Evolutionary conservation across 2,797 vertebrate species (phyloP), one percentile per base, ranked within the genome.

Genomic region (Macroramphosus scolopax): DNA sequence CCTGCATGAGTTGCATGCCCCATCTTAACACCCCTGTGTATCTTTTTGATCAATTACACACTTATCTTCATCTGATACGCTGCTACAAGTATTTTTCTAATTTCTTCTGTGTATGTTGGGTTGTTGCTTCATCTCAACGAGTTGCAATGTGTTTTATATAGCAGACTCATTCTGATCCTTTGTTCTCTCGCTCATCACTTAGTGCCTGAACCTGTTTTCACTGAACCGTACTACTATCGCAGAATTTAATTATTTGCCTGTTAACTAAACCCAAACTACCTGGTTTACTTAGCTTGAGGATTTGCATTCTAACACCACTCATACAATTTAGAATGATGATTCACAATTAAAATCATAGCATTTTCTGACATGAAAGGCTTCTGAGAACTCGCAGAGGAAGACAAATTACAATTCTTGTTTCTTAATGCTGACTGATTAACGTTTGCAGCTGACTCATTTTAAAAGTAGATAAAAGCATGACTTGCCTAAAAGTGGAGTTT

Each of bases 1-100:
- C 65, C 56, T 71, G 79, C 77, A 82, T 76, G 70, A 48, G 11
- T 62, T 18, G 50, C 74, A 63, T 66, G 77, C 38, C 54, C 60
- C 35, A 9, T 54, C 35, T 50, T 58, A 28, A 56, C 40, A 11
- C 51, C 52, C 38, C 35, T 59, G 41, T 45, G 12, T 65, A 63
- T 58, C 12, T 44, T 41, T 18, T 36, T 15, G 26, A 11, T 31
- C 15, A 25, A 35, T 44, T 37, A 17, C 46, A 63, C 20, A 35
- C 34, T 44, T 52, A 40, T 32, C 43, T 43, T 11, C 49, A 54
- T 53, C 15, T 51, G 36, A 58, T 32, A 30, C 47, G 26, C 65
- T 36, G 26, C 41, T 57, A 13, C 8, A 16, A 53, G 24, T 34
- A 26, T 40, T 53, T 47, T 37, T 42, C 12, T 63, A n/a, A 22